phyloP scores from a whole-genome alignment of 2,888 invertebrate genomes.

The Trachelus iudaicus region DNA sequence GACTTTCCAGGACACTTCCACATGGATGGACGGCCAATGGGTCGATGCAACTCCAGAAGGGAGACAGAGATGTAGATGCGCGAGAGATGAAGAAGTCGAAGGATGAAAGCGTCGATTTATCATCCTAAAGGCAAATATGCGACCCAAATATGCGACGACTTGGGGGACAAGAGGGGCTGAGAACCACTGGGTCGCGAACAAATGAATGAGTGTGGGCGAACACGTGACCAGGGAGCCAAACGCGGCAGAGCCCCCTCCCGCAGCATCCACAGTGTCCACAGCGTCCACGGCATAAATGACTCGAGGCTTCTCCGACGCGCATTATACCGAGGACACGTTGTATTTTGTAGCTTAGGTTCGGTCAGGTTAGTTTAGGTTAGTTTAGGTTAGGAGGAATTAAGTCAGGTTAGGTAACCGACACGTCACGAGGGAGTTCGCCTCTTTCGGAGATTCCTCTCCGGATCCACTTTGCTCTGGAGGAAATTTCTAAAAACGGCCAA shows the following conservation, averaged over 20 bases:
- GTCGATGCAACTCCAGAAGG: too few species aligned
- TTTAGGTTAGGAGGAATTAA: slow-evolving; percentile 24
- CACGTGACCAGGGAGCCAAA: slow-evolving; percentile 56
- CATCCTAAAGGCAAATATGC: slow-evolving; percentile 21
- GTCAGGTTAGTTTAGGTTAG: slow-evolving; percentile 28
- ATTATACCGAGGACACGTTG: slow-evolving; percentile 28
- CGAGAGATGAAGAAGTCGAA: too few species aligned
- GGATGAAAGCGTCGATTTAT: neutral
- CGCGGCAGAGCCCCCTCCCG: slow-evolving; percentile 22
- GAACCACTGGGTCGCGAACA: slow-evolving; percentile 51
- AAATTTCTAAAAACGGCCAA: too few species aligned
- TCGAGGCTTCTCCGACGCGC: slow-evolving; percentile 33
- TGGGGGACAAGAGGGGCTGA: slow-evolving; percentile 36
- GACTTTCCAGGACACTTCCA: too few species aligned
- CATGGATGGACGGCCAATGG: too few species aligned
- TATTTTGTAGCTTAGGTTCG: slow-evolving; percentile 29
- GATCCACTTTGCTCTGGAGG: too few species aligned
- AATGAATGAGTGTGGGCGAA: slow-evolving; percentile 59
- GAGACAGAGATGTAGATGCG: too few species aligned
- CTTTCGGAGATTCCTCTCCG: too few species aligned
- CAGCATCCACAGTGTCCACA: neutral
- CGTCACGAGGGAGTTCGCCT: too few species aligned
- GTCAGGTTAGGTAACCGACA: slow-evolving; percentile 18
- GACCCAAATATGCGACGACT: slow-evolving; percentile 39
- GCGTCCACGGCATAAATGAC: slow-evolving; percentile 37